These are phyloP conservation scores for Papilio machaon DNA, from an alignment of 1,140 invertebrate species.

Conservation along the genomic window DNA sequence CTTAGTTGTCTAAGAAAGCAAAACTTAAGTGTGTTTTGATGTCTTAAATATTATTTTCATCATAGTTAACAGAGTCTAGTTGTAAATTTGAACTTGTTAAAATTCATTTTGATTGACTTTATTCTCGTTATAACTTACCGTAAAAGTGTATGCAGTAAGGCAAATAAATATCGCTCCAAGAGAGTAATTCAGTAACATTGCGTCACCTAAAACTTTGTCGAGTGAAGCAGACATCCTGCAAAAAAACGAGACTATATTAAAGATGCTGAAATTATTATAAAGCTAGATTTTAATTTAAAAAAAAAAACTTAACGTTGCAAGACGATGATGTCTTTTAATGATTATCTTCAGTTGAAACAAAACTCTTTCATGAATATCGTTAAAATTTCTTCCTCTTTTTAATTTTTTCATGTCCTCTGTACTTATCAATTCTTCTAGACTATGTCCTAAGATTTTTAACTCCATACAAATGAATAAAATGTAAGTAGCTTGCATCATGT, in stretches of 20 bases:
- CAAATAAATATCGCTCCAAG: slow-evolving; percentile 69
- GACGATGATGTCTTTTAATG: slow-evolving; percentile 53
- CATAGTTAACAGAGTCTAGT: too few species aligned
- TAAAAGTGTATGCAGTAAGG: slow-evolving; percentile 66
- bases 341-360: slow-evolving; percentile 59
- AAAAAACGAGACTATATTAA: slow-evolving; percentile 39
- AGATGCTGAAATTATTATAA: not conserved
- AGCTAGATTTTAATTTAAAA: not conserved
- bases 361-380: slow-evolving; percentile 50
- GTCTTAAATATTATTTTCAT: too few species aligned
- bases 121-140: slow-evolving; percentile 46
- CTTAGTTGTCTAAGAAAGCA: too few species aligned
- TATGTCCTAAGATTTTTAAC: slow-evolving; percentile 60
- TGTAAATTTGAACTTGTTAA: too few species aligned
- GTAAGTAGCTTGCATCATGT: slow-evolving; percentile 59
- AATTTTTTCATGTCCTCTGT: slow-evolving; percentile 52
- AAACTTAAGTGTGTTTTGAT: too few species aligned
- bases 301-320: slow-evolving; percentile 32
- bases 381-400: slow-evolving; percentile 43
- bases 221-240: slow-evolving; percentile 63
- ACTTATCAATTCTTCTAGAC: slow-evolving; percentile 57
- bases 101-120: not conserved
- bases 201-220: slow-evolving; percentile 61
- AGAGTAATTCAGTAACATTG: slow-evolving; percentile 66
- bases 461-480: slow-evolving; percentile 69